Evolutionary conservation across 2,888 invertebrate genomes (phyloP).

Genomic region (Platynereis dumerilii): DNA sequence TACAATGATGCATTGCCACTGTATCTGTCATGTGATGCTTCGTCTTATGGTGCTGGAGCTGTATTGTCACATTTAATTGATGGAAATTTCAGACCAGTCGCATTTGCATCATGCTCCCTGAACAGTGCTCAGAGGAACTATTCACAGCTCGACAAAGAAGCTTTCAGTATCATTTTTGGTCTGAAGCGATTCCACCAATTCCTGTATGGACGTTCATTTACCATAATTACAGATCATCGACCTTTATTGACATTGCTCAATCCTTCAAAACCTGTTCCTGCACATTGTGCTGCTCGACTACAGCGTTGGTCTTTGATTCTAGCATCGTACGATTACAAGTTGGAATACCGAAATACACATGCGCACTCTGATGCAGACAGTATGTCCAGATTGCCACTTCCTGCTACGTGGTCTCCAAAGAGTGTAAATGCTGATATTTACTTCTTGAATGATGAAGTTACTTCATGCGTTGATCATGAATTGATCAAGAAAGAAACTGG

Average conservation of each 20-base stretch:
- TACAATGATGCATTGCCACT: slow-evolving; percentile 9
- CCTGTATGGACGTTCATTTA: slow-evolving; percentile 18
- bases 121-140: slow-evolving; percentile 20
- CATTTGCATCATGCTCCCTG: slow-evolving; percentile 18
- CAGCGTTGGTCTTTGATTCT: slow-evolving; percentile 10
- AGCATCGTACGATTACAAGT: background rate
- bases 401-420: background rate
- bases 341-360: background rate
- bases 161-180: slow-evolving; percentile 10
- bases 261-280: background rate
- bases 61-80: slow-evolving; percentile 10
- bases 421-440: too few relatives aligned
- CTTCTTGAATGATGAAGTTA: too few relatives aligned
- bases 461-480: too few relatives aligned
- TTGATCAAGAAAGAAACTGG: too few relatives aligned
- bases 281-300: background rate
- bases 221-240: slow-evolving; percentile 5
- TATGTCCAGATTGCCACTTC: slow-evolving; percentile 2
- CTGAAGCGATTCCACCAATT: slow-evolving; percentile 10
- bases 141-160: slow-evolving; percentile 19
- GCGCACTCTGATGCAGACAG: slow-evolving; percentile 4
- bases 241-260: background rate
- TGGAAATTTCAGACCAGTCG: slow-evolving; percentile 15
- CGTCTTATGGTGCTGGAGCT: slow-evolving; percentile 9
- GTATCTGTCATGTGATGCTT: slow-evolving; percentile 8